Base-by-base conservation (phyloP, 2,797 vertebrate species). In the Sciurus carolinensis region DNA sequence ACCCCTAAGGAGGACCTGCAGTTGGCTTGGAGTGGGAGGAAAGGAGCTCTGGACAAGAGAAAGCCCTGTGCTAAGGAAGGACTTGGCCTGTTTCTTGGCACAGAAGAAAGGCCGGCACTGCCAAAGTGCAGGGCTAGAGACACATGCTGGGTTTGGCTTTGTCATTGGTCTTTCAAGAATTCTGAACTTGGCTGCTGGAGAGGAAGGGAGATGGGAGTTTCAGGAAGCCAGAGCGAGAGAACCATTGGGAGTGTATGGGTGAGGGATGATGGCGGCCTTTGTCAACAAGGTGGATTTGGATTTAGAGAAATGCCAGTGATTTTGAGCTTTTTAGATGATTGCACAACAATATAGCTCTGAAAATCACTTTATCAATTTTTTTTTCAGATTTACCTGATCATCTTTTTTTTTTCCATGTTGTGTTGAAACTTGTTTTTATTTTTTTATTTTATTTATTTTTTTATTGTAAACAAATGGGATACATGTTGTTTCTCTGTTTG, bases 301-400 rank as follows among this genome's bases (percentile, higher is more conserved):
- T 87, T 47, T 87, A 69, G 66, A 81, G 59, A 52, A 73, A 54
- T 39, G 3, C 15, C 33, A 69, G 71, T 12, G 30, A 22, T 57
- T 94, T 79, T 87, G 36, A 94, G 20, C 22, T 82, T 94, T 64
- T 1, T 76, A 82, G 18, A 77, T 72, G 20, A 66, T 44, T 80
- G 3, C 33, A 67, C 59, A 73, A 28, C 39, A 80, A 67, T 11
- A 30, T 24, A 59, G n/a, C 39, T 57, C 39, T 57, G 54, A 72
- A 84, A 89, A 73, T 47, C 22, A 26, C 30, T 84, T 33, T 47
- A 39, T 39, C 3, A 39, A 52, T 39, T 24, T 33, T 62, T 44
- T 62, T 36, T 52, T 36, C 33, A 33, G 36, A 50, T 79, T 72
- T 73, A 26, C 9, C 54, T 50, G 47, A 64, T 72, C 11, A 18